Evolutionary conservation across 2,888 invertebrate genomes (phyloP), one percentile per base, ranked within the genome.

Genomic region (Drosophila acutilabella): DNA sequence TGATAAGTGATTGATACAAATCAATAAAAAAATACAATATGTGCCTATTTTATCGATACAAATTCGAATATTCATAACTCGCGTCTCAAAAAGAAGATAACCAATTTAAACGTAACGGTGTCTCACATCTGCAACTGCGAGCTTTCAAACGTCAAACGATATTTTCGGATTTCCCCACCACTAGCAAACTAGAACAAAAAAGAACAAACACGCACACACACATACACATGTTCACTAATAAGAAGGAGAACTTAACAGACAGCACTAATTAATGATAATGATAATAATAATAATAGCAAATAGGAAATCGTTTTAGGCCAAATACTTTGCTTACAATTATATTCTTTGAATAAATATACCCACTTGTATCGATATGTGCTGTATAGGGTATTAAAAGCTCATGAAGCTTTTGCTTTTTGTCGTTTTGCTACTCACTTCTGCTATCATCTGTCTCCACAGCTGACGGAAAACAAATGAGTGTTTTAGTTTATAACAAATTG

Each of bases 401-500:
- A 18, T 26, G 5, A n/a, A 41, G 58, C 61, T 54, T 62, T 41
- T 3, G 33, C 26, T 36, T 36, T 36, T 36, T 13, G 7, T 11
- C 36, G 11, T 13, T 36, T 8, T 36, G 3, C 4, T 33, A 1
- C 33, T 10, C 33, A 26, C 8, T 36, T 36, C 45, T 53, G 14
- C 47, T 40, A 48, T 52, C 41, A 40, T n/a, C 45, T 6, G 36
- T 36, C 36, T 30, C 10, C 36, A 44, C 74, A 74, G 67, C 75
- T 74, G 71, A 65, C 47, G 20, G 7, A 59, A 71, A 71, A 42
- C 47, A 65, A 65, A 11, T 20, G 36, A 13, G 36, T 36, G 36
- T 13, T 53, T 76, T 45, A 74, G 66, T 74, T 67, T 16, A 45
- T 62, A 56, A 56, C 23, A 59, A 57, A 23, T 53, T 33, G 66